Conservation (phyloP, 2,888 invertebrate species). For the Pandemis cinnamomeana region DNA sequence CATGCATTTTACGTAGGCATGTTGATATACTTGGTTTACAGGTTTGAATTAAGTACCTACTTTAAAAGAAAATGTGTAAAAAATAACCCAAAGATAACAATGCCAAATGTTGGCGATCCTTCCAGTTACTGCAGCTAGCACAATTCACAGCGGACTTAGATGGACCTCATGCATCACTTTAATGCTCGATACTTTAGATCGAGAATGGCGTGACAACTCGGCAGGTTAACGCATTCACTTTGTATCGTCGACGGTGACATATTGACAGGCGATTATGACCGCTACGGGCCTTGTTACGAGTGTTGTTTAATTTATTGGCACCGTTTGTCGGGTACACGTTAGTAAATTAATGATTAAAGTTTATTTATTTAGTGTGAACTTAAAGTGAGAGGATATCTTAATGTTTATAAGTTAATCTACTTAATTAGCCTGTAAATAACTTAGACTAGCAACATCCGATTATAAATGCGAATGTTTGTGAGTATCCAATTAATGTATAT, state of each 20-base stretch:
- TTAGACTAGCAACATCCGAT: no score
- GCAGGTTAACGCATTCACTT: constrained; percentile 63
- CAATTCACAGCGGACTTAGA: constrained; percentile 71
- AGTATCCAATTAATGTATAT: no score
- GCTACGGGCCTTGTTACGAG: constrained; percentile 58
- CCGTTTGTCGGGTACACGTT: constrained; percentile 54
- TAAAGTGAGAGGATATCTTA: background rate
- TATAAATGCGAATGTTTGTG: no score
- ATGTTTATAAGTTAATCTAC: background rate
- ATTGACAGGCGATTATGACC: constrained; percentile 72
- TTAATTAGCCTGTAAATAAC: background rate
- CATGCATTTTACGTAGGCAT: no score
- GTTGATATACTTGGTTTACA: no score
- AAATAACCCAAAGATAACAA: background rate
- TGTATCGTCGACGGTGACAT: constrained; percentile 60
- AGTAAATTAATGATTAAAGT: constrained; percentile 27
- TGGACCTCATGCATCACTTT: constrained; percentile 70
- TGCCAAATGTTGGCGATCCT: constrained; percentile 52
- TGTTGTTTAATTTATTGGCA: constrained; percentile 59
- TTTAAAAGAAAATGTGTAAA: background rate
- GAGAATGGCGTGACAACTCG: constrained; percentile 65
- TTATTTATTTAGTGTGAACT: background rate
- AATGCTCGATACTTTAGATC: constrained; percentile 71
- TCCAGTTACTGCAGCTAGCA: constrained; percentile 61
- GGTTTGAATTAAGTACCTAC: background rate